Conservation (phyloP, 2,888 invertebrate genomes). For the Sesamia inferens region DNA sequence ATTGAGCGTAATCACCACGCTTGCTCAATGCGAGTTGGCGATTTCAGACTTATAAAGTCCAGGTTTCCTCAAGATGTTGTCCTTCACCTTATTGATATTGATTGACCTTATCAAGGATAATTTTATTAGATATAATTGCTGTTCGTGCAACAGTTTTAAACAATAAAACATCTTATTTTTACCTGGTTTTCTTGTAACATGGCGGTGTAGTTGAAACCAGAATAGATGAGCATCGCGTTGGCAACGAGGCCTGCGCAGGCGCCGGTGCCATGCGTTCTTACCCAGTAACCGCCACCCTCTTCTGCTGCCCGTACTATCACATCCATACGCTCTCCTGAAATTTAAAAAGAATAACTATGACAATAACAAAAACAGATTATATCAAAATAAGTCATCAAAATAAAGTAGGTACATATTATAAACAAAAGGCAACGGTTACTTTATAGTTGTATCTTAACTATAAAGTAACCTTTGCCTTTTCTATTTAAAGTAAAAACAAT, state of each 20-base stretch:
- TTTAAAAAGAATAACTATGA: neutral
- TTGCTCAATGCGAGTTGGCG: no score
- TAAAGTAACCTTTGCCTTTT: no score
- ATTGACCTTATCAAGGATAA: neutral
- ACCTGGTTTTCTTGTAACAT: conserved; percentile 80
- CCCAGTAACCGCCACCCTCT: conserved; percentile 88
- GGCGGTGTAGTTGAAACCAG: conserved; percentile 86
- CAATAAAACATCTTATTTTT: conserved; percentile 2
- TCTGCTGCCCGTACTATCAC: conserved; percentile 89
- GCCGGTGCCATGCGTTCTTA: conserved; percentile 86
- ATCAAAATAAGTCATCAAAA: no score
- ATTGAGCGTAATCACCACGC: no score
- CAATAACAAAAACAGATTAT: neutral
- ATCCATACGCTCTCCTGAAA: conserved; percentile 92
- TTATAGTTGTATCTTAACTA: no score
- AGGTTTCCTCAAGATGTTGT: no score
- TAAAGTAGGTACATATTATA: neutral
- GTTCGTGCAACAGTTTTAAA: neutral
- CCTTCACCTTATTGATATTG: no score
- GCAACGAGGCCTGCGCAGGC: conserved; percentile 85
- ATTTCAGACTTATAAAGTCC: no score
- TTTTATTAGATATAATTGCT: neutral
- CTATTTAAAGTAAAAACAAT: neutral
- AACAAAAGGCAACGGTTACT: neutral
- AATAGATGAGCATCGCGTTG: conserved; percentile 86